phyloP scores from a whole-genome alignment of 1,140 invertebrate genomes.

The Drosophila sproati region DNA sequence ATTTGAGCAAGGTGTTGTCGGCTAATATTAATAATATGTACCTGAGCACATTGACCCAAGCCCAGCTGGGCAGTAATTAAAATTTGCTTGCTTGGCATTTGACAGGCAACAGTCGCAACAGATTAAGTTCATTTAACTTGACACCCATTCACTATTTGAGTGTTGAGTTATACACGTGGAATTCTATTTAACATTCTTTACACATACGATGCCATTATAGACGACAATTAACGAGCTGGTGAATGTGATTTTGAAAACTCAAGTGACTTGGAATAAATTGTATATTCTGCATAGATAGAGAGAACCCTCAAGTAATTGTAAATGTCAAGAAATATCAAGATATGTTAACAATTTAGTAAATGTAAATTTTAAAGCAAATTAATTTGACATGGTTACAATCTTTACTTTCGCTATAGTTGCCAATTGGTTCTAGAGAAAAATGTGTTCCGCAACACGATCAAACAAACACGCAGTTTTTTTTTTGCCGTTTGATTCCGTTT shows the following conservation, averaged over 20 bases:
- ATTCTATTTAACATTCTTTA: conserved; percentile 7
- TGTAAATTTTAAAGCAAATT: not conserved
- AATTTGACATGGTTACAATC: too few relatives aligned
- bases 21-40: conserved; percentile 6
- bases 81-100: conserved; percentile 34
- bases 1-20: too few relatives aligned
- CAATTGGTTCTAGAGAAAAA: not conserved
- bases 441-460: too few relatives aligned
- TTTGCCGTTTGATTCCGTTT: not conserved
- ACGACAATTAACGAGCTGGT: conserved; percentile 49
- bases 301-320: not conserved
- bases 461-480: not conserved
- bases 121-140: conserved; percentile 39
- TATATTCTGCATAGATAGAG: not conserved
- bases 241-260: conserved; percentile 24
- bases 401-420: too few relatives aligned
- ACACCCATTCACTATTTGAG: conserved; percentile 11
- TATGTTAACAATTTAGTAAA: not conserved
- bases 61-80: conserved; percentile 21
- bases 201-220: conserved; percentile 58
- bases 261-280: not conserved
- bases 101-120: conserved; percentile 24
- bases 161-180: conserved; percentile 2
- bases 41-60: conserved; percentile 54
- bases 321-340: not conserved